These are phyloP conservation scores for Maccullochella peelii DNA, from an alignment of 2,113 vertebrate genomes.

Conservation along the genomic window DNA sequence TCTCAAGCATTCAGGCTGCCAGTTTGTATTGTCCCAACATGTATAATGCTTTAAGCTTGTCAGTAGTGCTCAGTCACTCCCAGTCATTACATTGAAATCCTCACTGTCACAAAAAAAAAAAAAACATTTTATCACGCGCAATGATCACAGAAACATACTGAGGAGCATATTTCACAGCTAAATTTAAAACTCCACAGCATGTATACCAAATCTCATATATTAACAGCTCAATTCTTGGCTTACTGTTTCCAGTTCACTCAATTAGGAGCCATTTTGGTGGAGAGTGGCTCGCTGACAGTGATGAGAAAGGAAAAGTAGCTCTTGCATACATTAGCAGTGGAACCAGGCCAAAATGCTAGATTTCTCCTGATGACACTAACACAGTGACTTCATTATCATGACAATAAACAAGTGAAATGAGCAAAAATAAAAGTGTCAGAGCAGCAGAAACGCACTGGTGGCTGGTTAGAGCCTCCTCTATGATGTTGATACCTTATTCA, in stretches of 20 bases:
- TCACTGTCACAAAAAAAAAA: conserved; percentile 50
- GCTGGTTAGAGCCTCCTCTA: conserved; percentile 59
- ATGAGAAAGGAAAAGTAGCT: conserved; percentile 70
- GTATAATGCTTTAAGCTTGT: conserved; percentile 75
- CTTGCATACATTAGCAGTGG: conserved; percentile 79
- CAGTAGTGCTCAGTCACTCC: conserved; percentile 74
- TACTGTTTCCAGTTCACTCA: conserved; percentile 64
- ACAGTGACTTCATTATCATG: conserved; percentile 81
- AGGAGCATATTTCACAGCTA: conserved; percentile 65
- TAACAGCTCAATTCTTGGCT: conserved; percentile 60
- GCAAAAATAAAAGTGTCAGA: conserved; percentile 77
- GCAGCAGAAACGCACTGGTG: conserved; percentile 64
- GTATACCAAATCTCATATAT: conserved; percentile 52
- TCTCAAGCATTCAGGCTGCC: conserved; percentile 67
- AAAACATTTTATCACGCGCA: conserved; percentile 48
- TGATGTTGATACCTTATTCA: conserved; percentile 61
- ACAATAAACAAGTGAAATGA: conserved; percentile 82
- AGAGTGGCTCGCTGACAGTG: conserved; percentile 67
- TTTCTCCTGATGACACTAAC: conserved; percentile 80
- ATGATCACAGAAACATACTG: conserved; percentile 72
- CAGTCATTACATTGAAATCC: conserved; percentile 72
- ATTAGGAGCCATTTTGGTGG: conserved; percentile 75
- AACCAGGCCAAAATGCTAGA: conserved; percentile 77
- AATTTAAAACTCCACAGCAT: conserved; percentile 60
- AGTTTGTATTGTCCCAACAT: conserved; percentile 76